Evolutionary conservation across 2,888 invertebrate species (phyloP).

Genomic region (Argyresthia goedartella): DNA sequence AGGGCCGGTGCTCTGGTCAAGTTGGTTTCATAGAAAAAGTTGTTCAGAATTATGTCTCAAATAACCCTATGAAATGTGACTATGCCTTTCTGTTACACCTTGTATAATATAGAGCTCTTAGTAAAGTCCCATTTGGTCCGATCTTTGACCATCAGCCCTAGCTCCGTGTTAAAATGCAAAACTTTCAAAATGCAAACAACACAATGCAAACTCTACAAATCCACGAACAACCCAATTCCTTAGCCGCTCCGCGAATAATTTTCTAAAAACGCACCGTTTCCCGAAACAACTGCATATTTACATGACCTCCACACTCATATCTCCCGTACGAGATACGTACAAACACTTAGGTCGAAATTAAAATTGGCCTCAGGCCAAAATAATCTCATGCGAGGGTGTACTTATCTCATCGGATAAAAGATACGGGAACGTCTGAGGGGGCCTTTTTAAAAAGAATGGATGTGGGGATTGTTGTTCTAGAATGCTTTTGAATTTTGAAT

Average conservation of each 20-base stretch:
- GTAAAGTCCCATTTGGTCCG: too few relatives aligned
- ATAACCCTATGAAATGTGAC: too few relatives aligned
- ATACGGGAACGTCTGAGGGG: not conserved
- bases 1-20: too few relatives aligned
- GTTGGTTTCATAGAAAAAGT: too few relatives aligned
- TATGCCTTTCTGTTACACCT: too few relatives aligned
- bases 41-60: too few relatives aligned
- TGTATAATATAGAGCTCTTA: too few relatives aligned
- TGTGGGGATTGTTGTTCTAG: not conserved
- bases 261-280: not conserved
- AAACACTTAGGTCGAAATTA: constrained; percentile 45
- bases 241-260: constrained; percentile 12
- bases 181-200: not conserved
- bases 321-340: constrained; percentile 33
- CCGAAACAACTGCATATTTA: constrained; percentile 28
- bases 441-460: not conserved
- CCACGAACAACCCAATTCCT: constrained; percentile 10
- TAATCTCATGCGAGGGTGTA: constrained; percentile 41
- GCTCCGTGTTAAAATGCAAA: not conserved
- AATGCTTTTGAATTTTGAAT: not conserved
- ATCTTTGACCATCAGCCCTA: too few relatives aligned
- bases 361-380: constrained; percentile 56
- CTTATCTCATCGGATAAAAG: constrained; percentile 29
- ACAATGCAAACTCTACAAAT: constrained; percentile 5
- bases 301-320: constrained; percentile 26